A percentile compares a stretch with the other conserved stretches of the same genome.
Evolutionary conservation across 2,113 vertebrate species (phyloP).

Genomic region (Perca schrenkii): DNA sequence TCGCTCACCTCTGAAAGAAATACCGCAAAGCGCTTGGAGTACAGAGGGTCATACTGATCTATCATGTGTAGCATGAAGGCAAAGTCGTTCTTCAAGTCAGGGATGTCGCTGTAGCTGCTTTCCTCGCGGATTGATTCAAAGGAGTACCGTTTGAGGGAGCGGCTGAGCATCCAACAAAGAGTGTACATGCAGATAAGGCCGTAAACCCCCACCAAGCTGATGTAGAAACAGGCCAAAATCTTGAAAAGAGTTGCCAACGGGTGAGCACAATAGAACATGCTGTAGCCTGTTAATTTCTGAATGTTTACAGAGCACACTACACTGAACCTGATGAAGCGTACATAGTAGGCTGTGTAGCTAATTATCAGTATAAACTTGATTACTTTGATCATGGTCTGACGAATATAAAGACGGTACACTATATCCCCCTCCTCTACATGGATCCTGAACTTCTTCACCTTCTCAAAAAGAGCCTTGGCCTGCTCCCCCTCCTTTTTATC

Average conservation of each 20-base stretch:
- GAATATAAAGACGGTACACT: slow-evolving; percentile 95
- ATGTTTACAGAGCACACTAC: slow-evolving; percentile 93
- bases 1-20: slow-evolving; percentile 98
- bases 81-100: slow-evolving; percentile 97
- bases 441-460: slow-evolving; percentile 95
- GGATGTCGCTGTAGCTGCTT: slow-evolving; percentile 98
- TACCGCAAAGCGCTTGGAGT: slow-evolving; percentile 97
- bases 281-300: slow-evolving; percentile 94
- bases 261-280: slow-evolving; percentile 94
- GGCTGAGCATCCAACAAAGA: slow-evolving; percentile 95
- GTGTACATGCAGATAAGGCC: slow-evolving; percentile 98
- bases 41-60: slow-evolving; percentile 96
- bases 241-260: slow-evolving; percentile 97
- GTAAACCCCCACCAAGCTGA: slow-evolving; percentile 94
- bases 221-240: slow-evolving; percentile 97
- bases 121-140: slow-evolving; percentile 98
- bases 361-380: slow-evolving; percentile 96
- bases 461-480: slow-evolving; percentile 87
- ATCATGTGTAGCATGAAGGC: slow-evolving; percentile 99
- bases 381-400: slow-evolving; percentile 98
- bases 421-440: slow-evolving; percentile 98
- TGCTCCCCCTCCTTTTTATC: slow-evolving; percentile 92
- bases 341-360: slow-evolving; percentile 95
- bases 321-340: slow-evolving; percentile 90
- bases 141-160: slow-evolving; percentile 95